These are phyloP conservation scores for Megaustenia siamemsis DNA, from an alignment of 2,888 invertebrate species.

Conservation along the genomic window DNA sequence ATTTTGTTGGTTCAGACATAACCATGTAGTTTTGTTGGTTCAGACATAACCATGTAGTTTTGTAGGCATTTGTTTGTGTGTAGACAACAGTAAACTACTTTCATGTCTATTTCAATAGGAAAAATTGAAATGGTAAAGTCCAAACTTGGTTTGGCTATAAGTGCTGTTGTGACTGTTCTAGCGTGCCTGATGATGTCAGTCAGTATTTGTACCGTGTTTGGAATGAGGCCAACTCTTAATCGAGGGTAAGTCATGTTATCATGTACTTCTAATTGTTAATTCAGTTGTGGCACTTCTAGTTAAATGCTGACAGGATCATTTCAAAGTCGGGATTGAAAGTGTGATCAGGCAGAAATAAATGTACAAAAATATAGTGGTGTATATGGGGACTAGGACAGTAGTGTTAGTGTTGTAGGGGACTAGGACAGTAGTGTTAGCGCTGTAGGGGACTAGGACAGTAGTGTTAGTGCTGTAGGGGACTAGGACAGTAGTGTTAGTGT, in stretches of 20 bases:
- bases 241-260: conserved; percentile 76
- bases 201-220: conserved; percentile 81
- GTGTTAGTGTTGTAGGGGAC: no score
- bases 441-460: no score
- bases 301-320: no score
- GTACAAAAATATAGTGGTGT: no score
- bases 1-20: no score
- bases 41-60: not conserved
- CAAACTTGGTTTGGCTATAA: conserved; percentile 91
- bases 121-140: conserved; percentile 95
- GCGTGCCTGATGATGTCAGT: conserved; percentile 94
- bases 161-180: conserved; percentile 90
- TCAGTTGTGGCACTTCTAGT: not conserved
- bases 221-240: conserved; percentile 79
- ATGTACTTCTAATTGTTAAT: not conserved
- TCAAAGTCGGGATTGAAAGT: no score
- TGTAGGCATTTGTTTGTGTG: not conserved
- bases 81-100: not conserved
- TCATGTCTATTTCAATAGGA: conserved; percentile 70
- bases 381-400: no score
- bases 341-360: no score
- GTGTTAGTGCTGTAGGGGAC: no score
- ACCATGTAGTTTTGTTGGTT: no score
- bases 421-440: no score
- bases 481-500: no score